Conservation (phyloP, 1,140 invertebrate species). For the Drosophila erecta region DNA sequence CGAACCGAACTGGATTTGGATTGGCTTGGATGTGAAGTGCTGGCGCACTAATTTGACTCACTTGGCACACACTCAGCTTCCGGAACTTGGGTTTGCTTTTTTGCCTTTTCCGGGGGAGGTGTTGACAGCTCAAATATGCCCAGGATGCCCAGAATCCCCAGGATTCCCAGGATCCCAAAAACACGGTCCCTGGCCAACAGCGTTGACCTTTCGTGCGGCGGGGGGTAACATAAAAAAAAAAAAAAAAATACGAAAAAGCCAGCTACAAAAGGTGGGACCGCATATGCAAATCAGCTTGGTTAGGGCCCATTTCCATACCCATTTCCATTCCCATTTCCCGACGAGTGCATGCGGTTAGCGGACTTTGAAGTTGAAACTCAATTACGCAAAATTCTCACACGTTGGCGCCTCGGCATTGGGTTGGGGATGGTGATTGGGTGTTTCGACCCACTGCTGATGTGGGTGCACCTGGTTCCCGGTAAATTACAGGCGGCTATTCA, state of each 20-base stretch:
- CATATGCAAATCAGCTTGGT: constrained; percentile 74
- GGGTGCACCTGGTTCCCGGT: constrained; percentile 54
- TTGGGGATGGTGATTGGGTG: background rate
- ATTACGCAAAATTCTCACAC: constrained; percentile 82
- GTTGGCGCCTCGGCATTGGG: constrained; percentile 51
- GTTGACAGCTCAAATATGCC: constrained; percentile 78
- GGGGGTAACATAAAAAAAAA: background rate
- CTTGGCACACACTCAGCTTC: constrained; percentile 30
- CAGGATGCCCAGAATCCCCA: background rate
- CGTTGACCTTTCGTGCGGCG: constrained; percentile 54
- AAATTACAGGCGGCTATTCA: constrained; percentile 8
- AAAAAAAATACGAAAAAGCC: constrained; percentile 11
- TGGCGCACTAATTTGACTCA: constrained; percentile 48
- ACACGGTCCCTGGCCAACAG: constrained; percentile 26
- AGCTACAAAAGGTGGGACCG: constrained; percentile 37
- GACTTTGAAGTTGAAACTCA: constrained; percentile 81
- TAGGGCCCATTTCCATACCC: constrained; percentile 9
- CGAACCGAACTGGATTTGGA: constrained; percentile 4
- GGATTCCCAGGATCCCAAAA: constrained; percentile 4
- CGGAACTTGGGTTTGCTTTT: constrained; percentile 14
- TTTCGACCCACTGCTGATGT: constrained; percentile 54
- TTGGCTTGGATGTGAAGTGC: constrained; percentile 7
- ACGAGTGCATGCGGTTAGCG: constrained; percentile 72
- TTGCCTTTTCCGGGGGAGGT: constrained; percentile 33
- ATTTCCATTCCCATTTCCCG: constrained; percentile 30